These are phyloP conservation scores for Platalea minor DNA, from an alignment of 2,797 vertebrate species.

Conservation along the genomic window DNA sequence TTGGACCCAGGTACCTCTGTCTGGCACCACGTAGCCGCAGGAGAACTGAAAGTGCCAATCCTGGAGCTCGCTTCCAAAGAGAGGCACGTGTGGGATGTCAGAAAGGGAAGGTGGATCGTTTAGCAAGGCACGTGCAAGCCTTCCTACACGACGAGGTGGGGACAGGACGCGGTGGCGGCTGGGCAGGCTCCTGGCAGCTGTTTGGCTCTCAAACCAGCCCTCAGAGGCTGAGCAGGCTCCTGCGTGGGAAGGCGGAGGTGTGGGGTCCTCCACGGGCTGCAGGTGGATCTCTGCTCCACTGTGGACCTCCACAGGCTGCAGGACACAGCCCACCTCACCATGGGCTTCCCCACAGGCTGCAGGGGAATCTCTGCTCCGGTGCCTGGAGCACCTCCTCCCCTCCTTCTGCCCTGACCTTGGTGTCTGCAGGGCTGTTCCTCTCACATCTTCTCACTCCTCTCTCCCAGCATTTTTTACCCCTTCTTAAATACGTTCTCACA, in stretches of 20 bases:
- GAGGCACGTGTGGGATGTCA: accelerated
- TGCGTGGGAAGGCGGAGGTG: neutral
- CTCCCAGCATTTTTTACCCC: neutral
- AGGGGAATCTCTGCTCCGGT: neutral
- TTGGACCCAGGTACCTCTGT: accelerated
- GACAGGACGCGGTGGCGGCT: neutral
- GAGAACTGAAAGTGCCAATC: neutral
- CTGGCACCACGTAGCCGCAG: neutral
- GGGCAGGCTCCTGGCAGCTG: neutral
- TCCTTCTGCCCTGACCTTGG: neutral
- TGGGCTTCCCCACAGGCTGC: accelerated
- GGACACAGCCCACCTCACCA: neutral
- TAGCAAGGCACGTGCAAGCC: neutral
- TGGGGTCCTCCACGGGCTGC: neutral
- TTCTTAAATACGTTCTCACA: neutral
- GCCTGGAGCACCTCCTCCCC: neutral
- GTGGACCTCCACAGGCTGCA: neutral
- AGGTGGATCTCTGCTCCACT: neutral
- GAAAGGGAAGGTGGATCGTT: neutral
- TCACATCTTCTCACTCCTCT: neutral
- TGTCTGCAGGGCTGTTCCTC: neutral
- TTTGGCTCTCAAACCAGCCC: neutral
- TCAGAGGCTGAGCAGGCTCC: neutral
- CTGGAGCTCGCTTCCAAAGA: accelerated
- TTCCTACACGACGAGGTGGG: neutral